Base-by-base conservation (phyloP, 2,888 invertebrate genomes). In the Plagiodera versicolora region DNA sequence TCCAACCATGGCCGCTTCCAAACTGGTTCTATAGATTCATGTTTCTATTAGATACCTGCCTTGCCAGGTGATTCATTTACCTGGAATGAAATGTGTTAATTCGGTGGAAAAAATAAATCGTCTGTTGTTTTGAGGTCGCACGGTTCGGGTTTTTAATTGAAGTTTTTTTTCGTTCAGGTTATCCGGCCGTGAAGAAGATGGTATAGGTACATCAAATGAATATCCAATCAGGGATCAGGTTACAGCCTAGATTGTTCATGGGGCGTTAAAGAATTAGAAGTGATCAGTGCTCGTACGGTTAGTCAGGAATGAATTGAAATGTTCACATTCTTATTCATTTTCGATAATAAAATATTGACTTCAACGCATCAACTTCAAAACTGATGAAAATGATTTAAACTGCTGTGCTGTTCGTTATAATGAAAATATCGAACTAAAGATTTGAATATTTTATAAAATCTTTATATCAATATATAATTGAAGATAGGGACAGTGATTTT, bases 81-180 rank as follows among this genome's bases (percentile, higher is more conserved):
- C 66, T 70, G 70, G 66, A 67, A 64, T 67, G 60, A 69, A 67
- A 70, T 65, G 68, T 70, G 68, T 70, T 70, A 68, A 69, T 70
- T 69, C 67, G 65, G 18, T 62, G 30, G 54, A 57, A 44, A 63
- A 59, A 64, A 60, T 59, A 64, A 63, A 67, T 68, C 64, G 63
- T 62, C 49, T n/a, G n/a, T n/a, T n/a, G 61, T 58, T 64, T 62
- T 63, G 66, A 65, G 64, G n/a, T n/a, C n/a, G n/a, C n/a, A n/a
- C n/a, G n/a, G n/a, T n/a, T n/a, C n/a, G n/a, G n/a, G n/a, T n/a
- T n/a, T n/a, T n/a, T n/a, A n/a, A n/a, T n/a, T 60, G 50, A 59
- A 66, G 57, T 61, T 64, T 66, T 64, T 63, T 70, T 65, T 61
- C 55, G 61, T 5, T 24, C 24, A 59, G 66, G 67, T 68, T 64